These are phyloP conservation scores for Hemicordylus capensis DNA, from an alignment of 2,113 vertebrate species.

Conservation along the genomic window DNA sequence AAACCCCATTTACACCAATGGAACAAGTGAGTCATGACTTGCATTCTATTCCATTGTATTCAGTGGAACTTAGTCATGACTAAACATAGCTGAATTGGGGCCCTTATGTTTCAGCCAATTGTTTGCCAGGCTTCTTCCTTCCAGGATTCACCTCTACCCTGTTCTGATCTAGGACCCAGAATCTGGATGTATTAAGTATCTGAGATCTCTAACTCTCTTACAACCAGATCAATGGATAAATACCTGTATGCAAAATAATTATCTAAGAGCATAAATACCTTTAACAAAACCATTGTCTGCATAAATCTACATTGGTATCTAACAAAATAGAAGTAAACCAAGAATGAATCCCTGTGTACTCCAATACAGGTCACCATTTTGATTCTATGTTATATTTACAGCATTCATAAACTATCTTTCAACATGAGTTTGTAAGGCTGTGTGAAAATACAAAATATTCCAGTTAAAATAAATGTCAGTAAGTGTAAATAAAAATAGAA, in stretches of 20 bases:
- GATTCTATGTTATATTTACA: background rate
- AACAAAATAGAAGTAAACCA: background rate
- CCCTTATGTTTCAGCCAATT: background rate
- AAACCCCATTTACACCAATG: background rate
- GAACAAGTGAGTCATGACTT: background rate
- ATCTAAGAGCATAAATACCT: no score
- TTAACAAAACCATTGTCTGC: background rate
- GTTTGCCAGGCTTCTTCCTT: background rate
- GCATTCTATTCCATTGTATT: background rate
- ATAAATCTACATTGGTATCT: background rate
- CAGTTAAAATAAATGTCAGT: no score
- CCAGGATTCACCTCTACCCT: background rate
- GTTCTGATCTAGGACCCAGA: background rate
- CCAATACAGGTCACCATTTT: background rate
- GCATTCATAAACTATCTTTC: background rate
- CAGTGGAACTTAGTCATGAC: background rate
- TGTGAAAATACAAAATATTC: no score
- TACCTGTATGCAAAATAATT: no score
- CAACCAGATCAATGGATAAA: background rate
- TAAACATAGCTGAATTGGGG: background rate
- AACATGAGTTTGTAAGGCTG: background rate
- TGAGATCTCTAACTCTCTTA: background rate
- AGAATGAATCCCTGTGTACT: background rate
- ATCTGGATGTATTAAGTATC: background rate
- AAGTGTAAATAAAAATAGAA: no score